Percentiles rank a stretch among this genome's conserved stretches.
phyloP scores from a whole-genome alignment of 1,140 invertebrate genomes.

The Macrobrachium rosenbergii region DNA sequence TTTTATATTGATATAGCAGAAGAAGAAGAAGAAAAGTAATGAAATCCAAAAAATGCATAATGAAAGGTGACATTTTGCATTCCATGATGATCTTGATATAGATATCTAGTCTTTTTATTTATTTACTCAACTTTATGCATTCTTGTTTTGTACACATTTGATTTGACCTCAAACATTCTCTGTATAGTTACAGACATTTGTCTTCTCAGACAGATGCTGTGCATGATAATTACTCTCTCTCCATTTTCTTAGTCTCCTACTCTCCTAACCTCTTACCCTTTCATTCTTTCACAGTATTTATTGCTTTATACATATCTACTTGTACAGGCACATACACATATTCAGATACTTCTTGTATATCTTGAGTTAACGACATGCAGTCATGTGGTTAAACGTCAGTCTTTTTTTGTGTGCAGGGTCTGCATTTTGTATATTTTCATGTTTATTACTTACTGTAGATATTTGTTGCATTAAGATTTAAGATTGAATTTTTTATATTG shows the following conservation, averaged over 20 bases:
- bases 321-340: no score
- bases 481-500: no score
- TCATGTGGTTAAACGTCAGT: no score
- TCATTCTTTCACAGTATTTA: background rate
- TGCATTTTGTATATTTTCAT: no score
- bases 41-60: no score
- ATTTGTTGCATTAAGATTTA: no score
- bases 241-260: no score
- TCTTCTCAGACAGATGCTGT: no score
- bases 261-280: no score
- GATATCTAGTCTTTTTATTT: slow-evolving; percentile 42
- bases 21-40: background rate
- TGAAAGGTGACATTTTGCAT: slow-evolving; percentile 16
- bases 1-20: slow-evolving; percentile 26
- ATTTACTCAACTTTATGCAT: slow-evolving; percentile 6
- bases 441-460: no score
- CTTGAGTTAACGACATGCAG: no score
- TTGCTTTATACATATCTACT: background rate
- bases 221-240: no score
- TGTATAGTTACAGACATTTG: background rate
- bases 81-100: slow-evolving; percentile 43
- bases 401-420: slow-evolving; percentile 3
- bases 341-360: background rate
- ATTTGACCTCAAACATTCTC: slow-evolving; percentile 9
- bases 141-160: slow-evolving; percentile 3